phyloP scores from a whole-genome alignment of 2,797 vertebrate genomes.

The Microctenopoma stevenorrisi region DNA sequence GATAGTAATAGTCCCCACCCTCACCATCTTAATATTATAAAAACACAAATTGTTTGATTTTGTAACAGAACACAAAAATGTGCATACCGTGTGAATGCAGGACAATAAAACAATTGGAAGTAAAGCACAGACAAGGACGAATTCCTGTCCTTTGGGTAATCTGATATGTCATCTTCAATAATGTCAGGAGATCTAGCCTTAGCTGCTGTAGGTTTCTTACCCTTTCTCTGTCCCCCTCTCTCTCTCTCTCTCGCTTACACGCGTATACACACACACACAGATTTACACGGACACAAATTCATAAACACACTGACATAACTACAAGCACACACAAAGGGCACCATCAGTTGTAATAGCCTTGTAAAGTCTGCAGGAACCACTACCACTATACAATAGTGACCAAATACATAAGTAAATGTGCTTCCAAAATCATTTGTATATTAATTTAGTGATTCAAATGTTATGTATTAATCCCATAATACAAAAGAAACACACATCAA shows the following conservation, averaged over 20 bases:
- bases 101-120: slow-evolving; percentile 69
- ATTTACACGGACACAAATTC: slow-evolving; percentile 37
- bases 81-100: slow-evolving; percentile 18
- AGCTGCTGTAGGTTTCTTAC: slow-evolving; percentile 64
- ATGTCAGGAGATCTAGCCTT: slow-evolving; percentile 81
- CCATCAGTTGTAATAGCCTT: slow-evolving; percentile 6
- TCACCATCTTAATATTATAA: slow-evolving; percentile 9
- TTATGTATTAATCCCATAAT: background rate
- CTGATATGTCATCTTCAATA: slow-evolving; percentile 86
- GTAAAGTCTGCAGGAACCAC: slow-evolving; percentile 1
- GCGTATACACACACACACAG: slow-evolving; percentile 11
- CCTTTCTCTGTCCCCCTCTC: background rate
- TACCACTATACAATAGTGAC: background rate
- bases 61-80: slow-evolving; percentile 17
- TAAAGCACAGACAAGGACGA: slow-evolving; percentile 89
- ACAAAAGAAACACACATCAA: background rate
- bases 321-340: slow-evolving; percentile 30
- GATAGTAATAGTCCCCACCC: background rate
- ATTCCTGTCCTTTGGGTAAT: slow-evolving; percentile 90
- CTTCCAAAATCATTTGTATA: background rate
- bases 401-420: too few relatives aligned
- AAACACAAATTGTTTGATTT: slow-evolving; percentile 18
- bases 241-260: background rate
- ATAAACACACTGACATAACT: slow-evolving; percentile 37
- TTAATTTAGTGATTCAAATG: background rate